Conservation (phyloP, 2,113 vertebrate genomes). For the Seriola quinqueradiata region DNA sequence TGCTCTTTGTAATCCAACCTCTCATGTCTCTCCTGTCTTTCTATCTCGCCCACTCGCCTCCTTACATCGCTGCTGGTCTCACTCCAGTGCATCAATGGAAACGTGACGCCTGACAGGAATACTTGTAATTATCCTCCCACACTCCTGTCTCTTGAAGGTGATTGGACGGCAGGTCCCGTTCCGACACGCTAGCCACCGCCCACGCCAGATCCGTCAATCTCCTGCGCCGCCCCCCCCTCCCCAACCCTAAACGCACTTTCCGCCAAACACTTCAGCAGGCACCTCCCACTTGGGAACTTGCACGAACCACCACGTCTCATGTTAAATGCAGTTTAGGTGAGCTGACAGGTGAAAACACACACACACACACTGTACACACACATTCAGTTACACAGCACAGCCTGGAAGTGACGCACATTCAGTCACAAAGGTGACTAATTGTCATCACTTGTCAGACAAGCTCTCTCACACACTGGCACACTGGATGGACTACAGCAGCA, state of each 20-base stretch:
- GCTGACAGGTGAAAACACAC: conserved; percentile 55
- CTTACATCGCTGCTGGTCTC: conserved; percentile 64
- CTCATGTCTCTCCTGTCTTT: conserved; percentile 57
- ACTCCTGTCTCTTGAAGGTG: conserved; percentile 49
- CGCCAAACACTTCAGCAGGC: conserved; percentile 51
- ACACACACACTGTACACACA: background rate
- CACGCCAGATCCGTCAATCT: conserved; percentile 60
- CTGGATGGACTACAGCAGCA: background rate
- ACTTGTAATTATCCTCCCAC: conserved; percentile 82
- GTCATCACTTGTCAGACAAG: conserved; percentile 16
- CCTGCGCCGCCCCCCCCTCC: background rate
- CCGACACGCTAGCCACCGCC: conserved; percentile 56
- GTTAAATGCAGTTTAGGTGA: conserved; percentile 59
- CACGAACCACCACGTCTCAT: conserved; percentile 21
- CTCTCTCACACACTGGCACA: background rate
- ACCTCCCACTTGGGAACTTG: conserved; percentile 56
- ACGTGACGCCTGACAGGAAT: conserved; percentile 78
- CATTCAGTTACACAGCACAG: conserved; percentile 17
- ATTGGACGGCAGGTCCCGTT: conserved; percentile 66
- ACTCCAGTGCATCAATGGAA: conserved; percentile 77
- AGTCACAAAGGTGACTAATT: conserved; percentile 38
- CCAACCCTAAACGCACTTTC: background rate
- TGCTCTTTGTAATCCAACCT: conserved; percentile 60
- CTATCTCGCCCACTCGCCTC: conserved; percentile 67
- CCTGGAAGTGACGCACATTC: conserved; percentile 30